Conservation (phyloP, 2,888 invertebrate genomes). For the Miltochrista miniata region DNA sequence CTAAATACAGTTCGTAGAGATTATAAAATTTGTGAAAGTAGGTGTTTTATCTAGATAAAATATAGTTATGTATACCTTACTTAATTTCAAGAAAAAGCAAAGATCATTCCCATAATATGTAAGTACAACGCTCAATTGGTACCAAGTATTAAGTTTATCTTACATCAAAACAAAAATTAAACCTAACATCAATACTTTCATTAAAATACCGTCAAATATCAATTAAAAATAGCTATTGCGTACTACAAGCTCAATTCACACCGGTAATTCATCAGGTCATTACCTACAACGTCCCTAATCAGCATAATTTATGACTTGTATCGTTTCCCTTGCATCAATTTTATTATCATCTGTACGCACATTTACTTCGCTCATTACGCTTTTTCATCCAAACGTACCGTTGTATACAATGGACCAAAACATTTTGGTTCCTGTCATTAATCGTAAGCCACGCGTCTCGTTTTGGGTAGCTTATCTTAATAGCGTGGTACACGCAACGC, state of each 20-base stretch:
- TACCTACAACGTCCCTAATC: slow-evolving; percentile 11
- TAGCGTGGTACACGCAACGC: slow-evolving; percentile 61
- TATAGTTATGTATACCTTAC: too few species aligned
- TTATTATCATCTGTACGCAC: slow-evolving; percentile 29
- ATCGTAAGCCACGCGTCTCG: slow-evolving; percentile 63
- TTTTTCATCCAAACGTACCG: slow-evolving; percentile 46
- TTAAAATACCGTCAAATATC: not conserved
- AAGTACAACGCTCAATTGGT: too few species aligned
- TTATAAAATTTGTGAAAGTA: too few species aligned
- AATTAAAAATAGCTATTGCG: not conserved
- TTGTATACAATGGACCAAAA: slow-evolving; percentile 33
- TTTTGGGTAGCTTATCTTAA: slow-evolving; percentile 67
- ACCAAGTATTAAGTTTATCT: too few species aligned
- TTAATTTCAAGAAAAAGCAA: too few species aligned
- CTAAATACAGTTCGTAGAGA: too few species aligned
- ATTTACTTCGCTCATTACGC: slow-evolving; percentile 31
- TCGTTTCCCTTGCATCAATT: slow-evolving; percentile 27
- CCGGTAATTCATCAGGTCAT: not conserved
- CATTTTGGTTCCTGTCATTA: slow-evolving; percentile 64
- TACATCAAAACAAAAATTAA: too few species aligned
- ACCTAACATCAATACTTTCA: too few species aligned
- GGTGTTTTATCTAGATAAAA: too few species aligned
- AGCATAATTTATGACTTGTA: slow-evolving; percentile 33
- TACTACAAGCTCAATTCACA: slow-evolving; percentile 2
- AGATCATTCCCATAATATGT: too few species aligned